Evolutionary conservation across 2,888 invertebrate species (phyloP).

Genomic region (Tetramorium bicarinatum): DNA sequence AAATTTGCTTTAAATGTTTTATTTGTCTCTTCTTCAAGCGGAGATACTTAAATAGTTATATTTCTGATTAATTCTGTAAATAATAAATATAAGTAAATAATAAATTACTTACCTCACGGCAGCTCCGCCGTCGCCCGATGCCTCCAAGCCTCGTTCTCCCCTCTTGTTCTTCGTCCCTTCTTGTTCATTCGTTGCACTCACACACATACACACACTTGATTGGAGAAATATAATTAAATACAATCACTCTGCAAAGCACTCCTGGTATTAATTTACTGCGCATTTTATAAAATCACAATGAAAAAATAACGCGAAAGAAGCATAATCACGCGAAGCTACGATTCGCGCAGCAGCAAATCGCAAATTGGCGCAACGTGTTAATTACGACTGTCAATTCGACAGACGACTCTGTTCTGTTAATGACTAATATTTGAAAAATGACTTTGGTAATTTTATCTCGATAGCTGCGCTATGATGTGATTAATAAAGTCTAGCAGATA

Average conservation of each 20-base stretch:
- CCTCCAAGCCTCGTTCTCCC: no score
- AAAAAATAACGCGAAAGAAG: background rate
- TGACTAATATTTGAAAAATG: background rate
- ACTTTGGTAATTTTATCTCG: background rate
- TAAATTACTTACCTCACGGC: no score
- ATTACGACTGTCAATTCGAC: background rate
- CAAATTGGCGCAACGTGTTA: background rate
- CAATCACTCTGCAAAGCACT: background rate
- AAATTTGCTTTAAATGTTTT: conserved; percentile 7
- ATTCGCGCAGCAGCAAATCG: background rate
- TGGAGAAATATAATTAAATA: background rate
- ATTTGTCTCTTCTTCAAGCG: background rate
- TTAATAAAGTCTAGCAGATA: background rate
- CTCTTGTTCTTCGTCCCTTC: no score
- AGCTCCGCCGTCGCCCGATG: no score
- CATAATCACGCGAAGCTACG: background rate
- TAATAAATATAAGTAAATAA: background rate
- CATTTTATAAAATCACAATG: conserved; percentile 1
- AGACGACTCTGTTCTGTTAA: background rate
- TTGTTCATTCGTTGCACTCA: background rate
- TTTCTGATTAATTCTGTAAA: background rate
- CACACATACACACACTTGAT: background rate
- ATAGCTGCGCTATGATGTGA: background rate
- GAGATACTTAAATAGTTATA: background rate
- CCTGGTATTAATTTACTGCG: background rate